Base-by-base conservation (phyloP, 2,797 vertebrate species). In the Tapirus indicus region DNA sequence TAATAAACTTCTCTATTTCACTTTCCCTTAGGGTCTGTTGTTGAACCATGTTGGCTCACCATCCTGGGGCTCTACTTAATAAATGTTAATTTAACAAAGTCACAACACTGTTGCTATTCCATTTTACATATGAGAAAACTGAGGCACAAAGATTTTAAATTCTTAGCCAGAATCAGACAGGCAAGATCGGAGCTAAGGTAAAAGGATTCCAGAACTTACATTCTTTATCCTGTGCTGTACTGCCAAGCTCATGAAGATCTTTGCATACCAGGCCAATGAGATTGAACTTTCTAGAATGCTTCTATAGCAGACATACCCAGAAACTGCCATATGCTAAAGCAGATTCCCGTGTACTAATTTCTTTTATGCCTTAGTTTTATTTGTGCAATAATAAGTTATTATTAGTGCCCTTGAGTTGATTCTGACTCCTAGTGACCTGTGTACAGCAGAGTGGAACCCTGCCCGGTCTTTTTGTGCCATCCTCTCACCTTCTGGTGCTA, bases 51-150 rank as follows among this genome's bases (percentile, higher is more conserved):
- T 11, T 47, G 32, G 25, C 54, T 82, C 64, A 62, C 44, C 78
- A 72, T 44, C 35, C 38, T 14, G 12, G 60, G 60, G 41, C 60
- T 66, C 74, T 66, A 78, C 12, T 66, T 52, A 89, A 66, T 18
- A 78, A 52, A 77, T 35, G 58, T 77, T 64, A 52, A 21, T 77
- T 29, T 77, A 49, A 89, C 72, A 52, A 88, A 75, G 25, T 78
- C 47, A 41, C 47, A 66, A 38, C 5, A 49, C 49, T 27, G 23
- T 32, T 84, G 44, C 44, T 58, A 25, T 52, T 95, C 41, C 13
- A 44, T 62, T 78, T 92, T 97, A 64, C 0, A 0, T 56, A 95
- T 83, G 49, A 32, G 29, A 96, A 92, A 93, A 91, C 44, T 92
- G 92, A 96, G 56, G 80, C 14, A 78, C 32, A 52, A 35, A 95